Evolutionary conservation across 2,797 vertebrate genomes (phyloP).

Genomic region (Intellagama lesueurii): DNA sequence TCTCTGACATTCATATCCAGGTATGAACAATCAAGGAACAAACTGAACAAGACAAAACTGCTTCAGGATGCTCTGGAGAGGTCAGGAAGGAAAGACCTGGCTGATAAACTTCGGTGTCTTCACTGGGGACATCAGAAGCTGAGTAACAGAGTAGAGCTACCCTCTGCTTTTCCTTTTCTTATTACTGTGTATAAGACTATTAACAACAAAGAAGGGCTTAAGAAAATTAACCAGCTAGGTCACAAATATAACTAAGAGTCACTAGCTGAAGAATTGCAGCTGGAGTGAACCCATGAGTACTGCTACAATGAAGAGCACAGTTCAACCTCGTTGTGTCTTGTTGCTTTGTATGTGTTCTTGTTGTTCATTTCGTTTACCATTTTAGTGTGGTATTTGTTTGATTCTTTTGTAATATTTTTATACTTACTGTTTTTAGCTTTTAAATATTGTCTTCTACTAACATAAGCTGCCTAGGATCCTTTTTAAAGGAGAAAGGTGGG

Average conservation of each 20-base stretch:
- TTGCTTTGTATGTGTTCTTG: neutral
- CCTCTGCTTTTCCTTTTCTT: slow-evolving; percentile 84
- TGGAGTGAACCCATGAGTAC: neutral
- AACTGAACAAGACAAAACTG: slow-evolving; percentile 81
- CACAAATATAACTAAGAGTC: slow-evolving; percentile 69
- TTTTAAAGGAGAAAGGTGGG: no score
- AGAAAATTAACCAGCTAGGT: slow-evolving; percentile 81
- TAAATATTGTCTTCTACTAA: no score
- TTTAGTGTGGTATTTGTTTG: no score
- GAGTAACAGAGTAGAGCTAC: slow-evolving; percentile 80
- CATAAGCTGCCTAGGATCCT: no score
- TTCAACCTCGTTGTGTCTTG: neutral
- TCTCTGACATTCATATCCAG: slow-evolving; percentile 37
- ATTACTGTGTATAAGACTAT: slow-evolving; percentile 83
- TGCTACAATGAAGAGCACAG: neutral
- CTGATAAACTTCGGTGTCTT: slow-evolving; percentile 80
- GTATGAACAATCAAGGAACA: slow-evolving; percentile 78
- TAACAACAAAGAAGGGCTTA: slow-evolving; percentile 78
- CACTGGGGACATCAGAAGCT: slow-evolving; percentile 83
- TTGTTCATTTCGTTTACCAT: no score
- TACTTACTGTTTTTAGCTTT: no score
- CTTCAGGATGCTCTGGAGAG: slow-evolving; percentile 79
- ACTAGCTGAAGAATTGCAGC: neutral
- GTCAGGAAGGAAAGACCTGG: slow-evolving; percentile 77
- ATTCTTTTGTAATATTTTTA: no score